These are phyloP conservation scores for Trididemnum clinides DNA, from an alignment of 23 tunicate species.

Conservation along the genomic window DNA sequence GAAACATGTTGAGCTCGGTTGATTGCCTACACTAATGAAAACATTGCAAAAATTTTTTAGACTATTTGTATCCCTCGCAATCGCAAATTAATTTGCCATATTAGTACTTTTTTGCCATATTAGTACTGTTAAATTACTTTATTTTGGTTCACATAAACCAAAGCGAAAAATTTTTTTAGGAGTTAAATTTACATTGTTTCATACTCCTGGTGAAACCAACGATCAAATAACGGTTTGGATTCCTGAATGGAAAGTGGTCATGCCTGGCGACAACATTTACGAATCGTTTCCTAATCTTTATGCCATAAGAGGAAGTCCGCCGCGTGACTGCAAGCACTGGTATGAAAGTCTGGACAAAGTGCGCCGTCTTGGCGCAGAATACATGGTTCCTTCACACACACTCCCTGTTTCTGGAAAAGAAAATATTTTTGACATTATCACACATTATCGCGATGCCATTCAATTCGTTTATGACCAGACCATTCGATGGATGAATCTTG, in stretches of 20 bases:
- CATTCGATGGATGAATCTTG: slow-evolving; percentile 47
- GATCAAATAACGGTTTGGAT: slow-evolving; percentile 88
- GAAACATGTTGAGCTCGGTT: no score
- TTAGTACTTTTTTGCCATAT: background rate
- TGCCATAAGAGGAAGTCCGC: slow-evolving; percentile 83
- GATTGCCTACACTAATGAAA: no score
- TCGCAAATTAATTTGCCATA: background rate
- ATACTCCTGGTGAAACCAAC: slow-evolving; percentile 97
- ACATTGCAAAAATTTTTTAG: no score
- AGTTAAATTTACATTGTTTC: slow-evolving; percentile 45
- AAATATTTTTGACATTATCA: slow-evolving; percentile 50
- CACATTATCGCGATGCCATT: slow-evolving; percentile 78
- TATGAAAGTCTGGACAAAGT: slow-evolving; percentile 54
- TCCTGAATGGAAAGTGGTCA: slow-evolving; percentile 59
- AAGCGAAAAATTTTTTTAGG: background rate
- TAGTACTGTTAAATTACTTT: background rate
- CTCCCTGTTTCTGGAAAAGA: slow-evolving; percentile 56
- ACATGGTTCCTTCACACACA: slow-evolving; percentile 74
- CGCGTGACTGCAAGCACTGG: slow-evolving; percentile 63
- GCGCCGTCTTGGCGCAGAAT: slow-evolving; percentile 42
- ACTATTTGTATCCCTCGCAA: no score
- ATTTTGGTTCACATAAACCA: background rate
- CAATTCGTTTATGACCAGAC: slow-evolving; percentile 93
- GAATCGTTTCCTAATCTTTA: slow-evolving; percentile 90
- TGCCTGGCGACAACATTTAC: slow-evolving; percentile 89